Conservation (phyloP, 2,888 invertebrate genomes). For the Noctua janthina region DNA sequence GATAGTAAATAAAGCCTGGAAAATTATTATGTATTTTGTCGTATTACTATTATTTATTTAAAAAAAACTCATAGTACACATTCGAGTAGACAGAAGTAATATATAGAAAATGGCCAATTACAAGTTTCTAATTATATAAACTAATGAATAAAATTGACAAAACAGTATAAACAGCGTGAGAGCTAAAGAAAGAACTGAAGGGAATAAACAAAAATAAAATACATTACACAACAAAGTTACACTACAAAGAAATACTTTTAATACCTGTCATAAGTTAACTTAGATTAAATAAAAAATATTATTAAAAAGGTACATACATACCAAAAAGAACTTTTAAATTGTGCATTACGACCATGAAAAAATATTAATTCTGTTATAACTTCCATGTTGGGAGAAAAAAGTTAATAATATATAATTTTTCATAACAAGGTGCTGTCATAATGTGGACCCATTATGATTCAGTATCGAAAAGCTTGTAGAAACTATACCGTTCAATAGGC, state of each 20-base stretch:
- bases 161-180: no score
- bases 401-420: background rate
- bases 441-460: background rate
- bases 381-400: background rate
- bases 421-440: background rate
- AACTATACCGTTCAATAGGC: background rate
- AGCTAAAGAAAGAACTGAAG: no score
- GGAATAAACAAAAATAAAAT: no score
- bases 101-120: no score
- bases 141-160: no score
- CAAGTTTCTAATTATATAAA: no score
- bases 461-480: background rate
- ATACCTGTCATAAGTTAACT: background rate
- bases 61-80: no score
- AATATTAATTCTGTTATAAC: background rate
- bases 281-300: background rate
- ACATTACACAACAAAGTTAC: no score
- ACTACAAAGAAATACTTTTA: no score
- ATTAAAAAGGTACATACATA: background rate
- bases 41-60: background rate
- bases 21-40: background rate
- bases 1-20: background rate
- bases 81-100: no score
- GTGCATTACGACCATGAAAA: background rate
- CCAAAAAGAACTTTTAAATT: background rate